Evolutionary conservation across 92 coral and sea anemone species (phyloP).

Genomic region (Phenganax stokvisi): DNA sequence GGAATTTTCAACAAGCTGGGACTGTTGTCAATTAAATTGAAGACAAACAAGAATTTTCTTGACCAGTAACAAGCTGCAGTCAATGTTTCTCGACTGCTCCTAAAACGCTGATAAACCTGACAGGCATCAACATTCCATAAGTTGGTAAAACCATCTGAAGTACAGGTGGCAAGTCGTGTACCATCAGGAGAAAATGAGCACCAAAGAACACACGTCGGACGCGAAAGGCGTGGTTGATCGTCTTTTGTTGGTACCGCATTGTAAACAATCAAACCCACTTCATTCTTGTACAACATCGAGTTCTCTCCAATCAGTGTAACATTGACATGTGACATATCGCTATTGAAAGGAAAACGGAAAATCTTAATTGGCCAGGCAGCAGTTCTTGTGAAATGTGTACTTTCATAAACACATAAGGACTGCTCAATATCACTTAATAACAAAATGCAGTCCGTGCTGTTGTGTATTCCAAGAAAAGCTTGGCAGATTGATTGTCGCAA

Average conservation of each 20-base stretch:
- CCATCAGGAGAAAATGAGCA: conserved; percentile 12
- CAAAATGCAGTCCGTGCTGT: neutral
- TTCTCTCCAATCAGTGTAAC: neutral
- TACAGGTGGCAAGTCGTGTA: conserved; percentile 9
- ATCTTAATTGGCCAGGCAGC: neutral
- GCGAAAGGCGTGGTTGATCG: neutral
- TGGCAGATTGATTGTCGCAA: neutral
- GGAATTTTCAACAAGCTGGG: conserved; percentile 47
- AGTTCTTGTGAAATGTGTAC: neutral
- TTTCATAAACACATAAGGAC: neutral
- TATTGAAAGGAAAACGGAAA: too few species aligned
- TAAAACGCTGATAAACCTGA: neutral
- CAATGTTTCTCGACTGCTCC: neutral
- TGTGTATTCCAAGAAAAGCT: neutral
- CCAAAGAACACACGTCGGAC: neutral
- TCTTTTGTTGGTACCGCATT: neutral
- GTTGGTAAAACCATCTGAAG: conserved; percentile 18
- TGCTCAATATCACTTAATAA: neutral
- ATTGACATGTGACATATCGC: neutral
- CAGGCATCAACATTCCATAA: neutral
- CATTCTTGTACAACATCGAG: neutral
- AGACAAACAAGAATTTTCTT: neutral
- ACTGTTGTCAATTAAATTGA: neutral
- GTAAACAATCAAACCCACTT: neutral
- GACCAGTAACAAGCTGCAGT: conserved; percentile 4